Base-by-base conservation (phyloP, 2,888 invertebrate species). In the Venusia cambrica region DNA sequence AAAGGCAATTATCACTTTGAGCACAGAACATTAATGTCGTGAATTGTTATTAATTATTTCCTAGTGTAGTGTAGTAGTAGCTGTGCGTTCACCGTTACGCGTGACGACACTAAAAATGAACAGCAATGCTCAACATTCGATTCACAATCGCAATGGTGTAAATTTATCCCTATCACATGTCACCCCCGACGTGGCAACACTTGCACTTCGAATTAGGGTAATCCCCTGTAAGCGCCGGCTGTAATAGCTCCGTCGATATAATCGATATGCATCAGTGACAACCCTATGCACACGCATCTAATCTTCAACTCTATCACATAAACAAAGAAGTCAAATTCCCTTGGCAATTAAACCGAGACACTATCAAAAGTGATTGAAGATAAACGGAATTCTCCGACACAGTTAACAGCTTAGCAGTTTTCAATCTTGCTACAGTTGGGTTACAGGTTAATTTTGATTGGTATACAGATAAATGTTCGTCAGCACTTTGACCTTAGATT, bases 181-280 rank as follows among this genome's bases (percentile, higher is more conserved):
- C 41, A 41, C 41, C 20, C n/a, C 30, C 24, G 51, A 48, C 44
- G 38, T 17, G 41, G 44, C 49, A 48, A 54, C 50, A 50, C 51
- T 48, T 53, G 51, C 50, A 48, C 51, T 50, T 29, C 34, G 57
- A 53, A 53, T 56, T 55, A 52, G 50, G 54, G 52, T 51, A 52
- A 54, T 55, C 51, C 40, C 38, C 19, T 38, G 54, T 54, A 55
- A 54, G 50, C 50, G 51, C 41, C 45, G 29, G 33, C 40, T 34
- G 26, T 46, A 51, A 51, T 40, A 29, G 45, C 38, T 11, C 26
- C 51, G 41, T 48, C 45, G 40, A 45, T 50, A 43, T 38, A 46
- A 50, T 48, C 41, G 45, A 48, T 47, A 35, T 21, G 18, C 30
- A 38, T 25, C 31, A 28, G 13, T 22, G 34, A 35, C 41, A 35